Base-by-base conservation (phyloP, 2,888 invertebrate genomes). In the Papilio elwesi region DNA sequence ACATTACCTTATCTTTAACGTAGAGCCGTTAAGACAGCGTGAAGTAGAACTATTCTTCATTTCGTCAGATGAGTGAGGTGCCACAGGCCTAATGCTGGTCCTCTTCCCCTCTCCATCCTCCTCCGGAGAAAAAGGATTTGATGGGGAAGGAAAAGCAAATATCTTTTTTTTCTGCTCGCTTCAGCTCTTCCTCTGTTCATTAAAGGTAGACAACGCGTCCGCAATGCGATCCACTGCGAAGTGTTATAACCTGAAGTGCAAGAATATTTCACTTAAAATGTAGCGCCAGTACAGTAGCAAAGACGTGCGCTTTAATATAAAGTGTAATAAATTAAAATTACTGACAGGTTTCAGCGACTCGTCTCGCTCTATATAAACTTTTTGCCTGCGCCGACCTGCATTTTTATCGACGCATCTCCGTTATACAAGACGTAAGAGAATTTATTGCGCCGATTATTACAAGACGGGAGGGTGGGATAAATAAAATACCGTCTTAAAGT, bases 271-370 rank as follows among this genome's bases (percentile, higher is more conserved):
- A 38, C 59, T 43, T 26, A 26, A 57, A 57, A 57, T 38, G 13
- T 59, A 8, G 38, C n/a, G 38, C 7, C n/a, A 43, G n/a, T 26
- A n/a, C 36, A 59, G 38, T 59, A 38, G 13, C 38, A 59, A 59
- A 59, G n/a, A 59, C 26, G 13, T 59, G 13, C 38, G 47, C 11
- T 59, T 36, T 49, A 55, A 53, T 53, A 64, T 65, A 70, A 13
- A 11, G 16, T 0, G 36, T 55, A 11, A 15, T 70, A 48, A 70
- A 16, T 70, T 70, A 16, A 36, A 48, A 70, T 65, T 48, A 47
- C 64, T 48, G 70, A 65, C 67, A 55, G 43, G 65, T 71, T 64
- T 55, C n/a, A 57, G 47, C 15, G 38, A 48, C 43, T 55, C 9
- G 47, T 38, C n/a, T 66, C 36, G 49, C 49, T 66, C n/a, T 55